Evolutionary conservation across 2,113 vertebrate genomes (phyloP), one percentile per base, ranked within the genome.

Genomic region (Noctilio leporinus): DNA sequence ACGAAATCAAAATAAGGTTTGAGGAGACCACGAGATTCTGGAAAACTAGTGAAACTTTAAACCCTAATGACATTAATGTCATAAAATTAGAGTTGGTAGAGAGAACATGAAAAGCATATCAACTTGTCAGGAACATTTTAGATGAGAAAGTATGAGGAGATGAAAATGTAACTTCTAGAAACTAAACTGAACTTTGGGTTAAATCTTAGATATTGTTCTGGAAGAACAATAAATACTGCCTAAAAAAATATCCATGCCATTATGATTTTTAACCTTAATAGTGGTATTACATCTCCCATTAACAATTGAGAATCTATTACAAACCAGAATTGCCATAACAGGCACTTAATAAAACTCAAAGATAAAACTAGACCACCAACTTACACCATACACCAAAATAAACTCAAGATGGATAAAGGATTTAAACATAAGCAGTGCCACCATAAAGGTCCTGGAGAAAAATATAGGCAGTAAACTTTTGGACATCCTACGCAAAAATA

Each of bases 1-100:
- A 76, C 47, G 33, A 95, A 96, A 92, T 64, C 43, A 78, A 95
- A 70, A 51, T 59, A 82, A 89, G 20, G 49, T 83, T 93, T 89
- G 38, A 91, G 35, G 80, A 91, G 38, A 86, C 10, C 28, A 73
- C 9, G 24, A 86, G 64, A 92, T 64, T 77, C 53, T 81, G 10
- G 28, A 91, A 93, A 93, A 87, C 15, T 51, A 81, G 35, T 87
- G 40, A 75, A 95, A 90, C 28, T 83, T 49, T 89, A 78, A 91
- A 62, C 12, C 95, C 62, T 59, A 70, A 91, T 55, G 53, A 84
- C 33, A 65, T 75, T 87, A 76, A 95, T 55, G 12, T 83, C 51
- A 78, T 78, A 91, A 72, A 87, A 76, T 24, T 65, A 47, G 10
- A 93, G 5, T 28, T 82, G 40, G 33, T 33, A 75, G 62, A 80